Conservation (phyloP, 2,888 invertebrate genomes). For the Erebia palarica region DNA sequence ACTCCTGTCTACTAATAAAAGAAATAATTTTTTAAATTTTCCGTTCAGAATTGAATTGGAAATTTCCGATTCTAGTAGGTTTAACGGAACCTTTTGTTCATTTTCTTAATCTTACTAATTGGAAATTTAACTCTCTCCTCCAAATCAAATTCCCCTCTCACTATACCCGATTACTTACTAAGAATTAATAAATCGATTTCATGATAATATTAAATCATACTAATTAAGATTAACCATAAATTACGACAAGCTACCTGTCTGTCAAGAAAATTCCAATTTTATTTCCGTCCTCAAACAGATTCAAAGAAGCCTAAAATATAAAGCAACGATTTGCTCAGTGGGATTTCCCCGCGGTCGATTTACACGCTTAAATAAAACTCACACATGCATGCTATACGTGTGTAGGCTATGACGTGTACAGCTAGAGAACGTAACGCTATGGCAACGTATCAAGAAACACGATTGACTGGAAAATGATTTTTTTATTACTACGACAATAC, state of each 20-base stretch:
- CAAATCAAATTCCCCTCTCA: not conserved
- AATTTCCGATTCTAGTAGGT: not conserved
- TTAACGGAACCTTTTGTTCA: not conserved
- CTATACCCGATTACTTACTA: not conserved
- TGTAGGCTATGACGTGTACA: conserved; percentile 12
- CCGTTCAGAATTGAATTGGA: not conserved
- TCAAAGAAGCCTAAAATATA: conserved; percentile 40
- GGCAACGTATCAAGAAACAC: conserved; percentile 28
- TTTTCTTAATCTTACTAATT: not conserved
- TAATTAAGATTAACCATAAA: not conserved
- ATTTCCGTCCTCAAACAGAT: conserved; percentile 10
- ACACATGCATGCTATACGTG: not conserved
- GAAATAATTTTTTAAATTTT: not conserved
- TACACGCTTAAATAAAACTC: conserved; percentile 39
- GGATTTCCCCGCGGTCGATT: conserved; percentile 64
- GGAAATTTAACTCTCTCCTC: no score
- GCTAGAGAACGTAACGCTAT: conserved; percentile 15
- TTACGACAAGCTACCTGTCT: not conserved
- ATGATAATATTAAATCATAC: not conserved
- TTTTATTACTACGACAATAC: conserved; percentile 6
- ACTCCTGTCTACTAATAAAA: no score
- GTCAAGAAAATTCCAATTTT: conserved; percentile 8
- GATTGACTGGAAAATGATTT: conserved; percentile 10
- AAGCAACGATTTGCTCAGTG: conserved; percentile 53
- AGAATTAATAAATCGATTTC: not conserved